These are phyloP conservation scores for Abrostola triplasia DNA, from an alignment of 2,888 invertebrate genomes.

Conservation along the genomic window DNA sequence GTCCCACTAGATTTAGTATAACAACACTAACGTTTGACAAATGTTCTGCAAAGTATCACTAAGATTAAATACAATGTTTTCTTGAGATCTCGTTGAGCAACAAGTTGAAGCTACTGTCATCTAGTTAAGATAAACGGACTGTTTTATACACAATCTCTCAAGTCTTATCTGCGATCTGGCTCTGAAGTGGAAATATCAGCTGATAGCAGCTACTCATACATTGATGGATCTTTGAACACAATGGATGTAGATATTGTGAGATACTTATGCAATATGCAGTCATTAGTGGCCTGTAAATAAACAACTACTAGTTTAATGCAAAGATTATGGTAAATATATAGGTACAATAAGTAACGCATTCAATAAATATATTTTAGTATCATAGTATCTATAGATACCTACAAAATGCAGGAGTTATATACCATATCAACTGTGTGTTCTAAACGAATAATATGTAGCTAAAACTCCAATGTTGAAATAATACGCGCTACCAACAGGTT, in stretches of 20 bases:
- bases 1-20: conserved; percentile 9
- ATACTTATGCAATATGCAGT: neutral
- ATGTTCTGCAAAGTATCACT: conserved; percentile 21
- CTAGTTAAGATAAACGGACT: conserved; percentile 38
- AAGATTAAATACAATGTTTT: conserved; percentile 42
- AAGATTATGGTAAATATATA: too few species aligned
- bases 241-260: conserved; percentile 19
- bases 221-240: conserved; percentile 43
- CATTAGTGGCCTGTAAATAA: neutral
- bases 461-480: too few species aligned
- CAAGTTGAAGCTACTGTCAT: conserved; percentile 41
- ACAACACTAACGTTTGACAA: conserved; percentile 11
- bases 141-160: conserved; percentile 40
- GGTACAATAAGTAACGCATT: too few species aligned
- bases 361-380: too few species aligned
- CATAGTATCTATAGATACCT: too few species aligned
- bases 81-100: conserved; percentile 39
- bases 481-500: too few species aligned
- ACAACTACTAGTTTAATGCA: neutral
- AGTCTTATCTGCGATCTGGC: conserved; percentile 40
- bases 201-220: conserved; percentile 24
- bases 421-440: too few species aligned
- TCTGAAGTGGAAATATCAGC: conserved; percentile 44
- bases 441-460: too few species aligned
- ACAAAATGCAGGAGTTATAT: too few species aligned